Conservation (phyloP, 2,113 vertebrate species). For the Merops nubicus region DNA sequence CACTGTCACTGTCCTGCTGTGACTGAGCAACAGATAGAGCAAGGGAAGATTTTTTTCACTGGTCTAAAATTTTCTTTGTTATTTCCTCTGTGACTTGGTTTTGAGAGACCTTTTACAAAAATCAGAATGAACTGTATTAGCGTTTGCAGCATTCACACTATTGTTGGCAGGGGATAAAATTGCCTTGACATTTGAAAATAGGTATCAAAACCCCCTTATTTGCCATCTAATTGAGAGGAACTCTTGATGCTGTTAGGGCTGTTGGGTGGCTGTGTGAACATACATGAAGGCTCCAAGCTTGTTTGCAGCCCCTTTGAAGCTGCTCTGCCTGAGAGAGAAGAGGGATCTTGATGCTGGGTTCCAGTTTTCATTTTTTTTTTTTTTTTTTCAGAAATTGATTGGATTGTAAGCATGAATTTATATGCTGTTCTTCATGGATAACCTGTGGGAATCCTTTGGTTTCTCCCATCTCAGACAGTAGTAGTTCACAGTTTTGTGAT, state of each 20-base stretch:
- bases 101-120: neutral
- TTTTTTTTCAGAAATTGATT: neutral
- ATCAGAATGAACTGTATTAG: neutral
- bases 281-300: neutral
- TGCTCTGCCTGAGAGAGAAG: neutral
- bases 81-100: neutral
- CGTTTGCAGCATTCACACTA: neutral
- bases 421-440: neutral
- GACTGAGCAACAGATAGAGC: neutral
- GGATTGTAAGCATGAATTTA: neutral
- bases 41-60: neutral
- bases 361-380: neutral
- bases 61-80: neutral
- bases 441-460: neutral
- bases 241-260: neutral
- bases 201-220: neutral
- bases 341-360: neutral
- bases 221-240: neutral
- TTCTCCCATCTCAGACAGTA: neutral
- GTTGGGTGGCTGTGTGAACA: neutral
- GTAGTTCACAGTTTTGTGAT: rapidly evolving
- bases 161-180: neutral
- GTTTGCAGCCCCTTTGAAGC: neutral
- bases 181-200: neutral
- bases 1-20: neutral